phyloP scores from a whole-genome alignment of 2,888 invertebrate species.

The Parnassius apollo region DNA sequence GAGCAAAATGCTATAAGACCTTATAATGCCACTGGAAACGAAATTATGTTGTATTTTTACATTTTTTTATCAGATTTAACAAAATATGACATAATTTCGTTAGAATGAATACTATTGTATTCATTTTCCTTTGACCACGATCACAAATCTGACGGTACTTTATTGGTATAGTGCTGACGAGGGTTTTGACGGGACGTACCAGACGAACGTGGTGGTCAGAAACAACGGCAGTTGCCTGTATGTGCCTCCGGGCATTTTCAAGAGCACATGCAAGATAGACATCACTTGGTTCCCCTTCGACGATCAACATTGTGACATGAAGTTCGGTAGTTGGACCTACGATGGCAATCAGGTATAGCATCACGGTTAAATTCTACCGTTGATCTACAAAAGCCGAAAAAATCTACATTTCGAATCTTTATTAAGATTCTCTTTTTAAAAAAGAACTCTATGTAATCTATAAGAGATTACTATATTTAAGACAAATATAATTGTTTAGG shows the following conservation, averaged over 20 bases:
- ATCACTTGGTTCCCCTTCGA: constrained; percentile 99
- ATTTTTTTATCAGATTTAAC: too few species aligned
- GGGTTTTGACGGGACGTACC: constrained; percentile 99
- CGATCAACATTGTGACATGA: constrained; percentile 99
- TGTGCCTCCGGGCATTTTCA: constrained; percentile 99
- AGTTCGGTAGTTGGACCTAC: constrained; percentile 99
- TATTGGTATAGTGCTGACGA: constrained; percentile 95
- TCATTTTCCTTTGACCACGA: constrained; percentile 1
- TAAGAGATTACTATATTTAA: too few species aligned
- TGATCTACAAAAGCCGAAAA: constrained; percentile 1
- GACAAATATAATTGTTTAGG: too few species aligned
- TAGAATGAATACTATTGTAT: too few species aligned
- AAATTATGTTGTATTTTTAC: too few species aligned
- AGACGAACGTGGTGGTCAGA: constrained; percentile 99
- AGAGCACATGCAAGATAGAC: constrained; percentile 99
- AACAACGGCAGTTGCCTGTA: constrained; percentile 99
- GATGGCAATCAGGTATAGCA: constrained; percentile 94
- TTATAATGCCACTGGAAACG: too few species aligned
- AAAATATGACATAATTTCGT: too few species aligned
- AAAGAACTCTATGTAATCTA: not conserved
- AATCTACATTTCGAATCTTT: constrained; percentile 3
- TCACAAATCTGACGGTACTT: constrained; percentile 45
- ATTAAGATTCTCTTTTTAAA: constrained; percentile 9
- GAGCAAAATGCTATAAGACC: too few species aligned
- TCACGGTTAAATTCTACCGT: constrained; percentile 11